Evolutionary conservation across 1,140 invertebrate species (phyloP), one percentile per base, ranked within the genome.

Genomic region (Drosophila virilis): DNA sequence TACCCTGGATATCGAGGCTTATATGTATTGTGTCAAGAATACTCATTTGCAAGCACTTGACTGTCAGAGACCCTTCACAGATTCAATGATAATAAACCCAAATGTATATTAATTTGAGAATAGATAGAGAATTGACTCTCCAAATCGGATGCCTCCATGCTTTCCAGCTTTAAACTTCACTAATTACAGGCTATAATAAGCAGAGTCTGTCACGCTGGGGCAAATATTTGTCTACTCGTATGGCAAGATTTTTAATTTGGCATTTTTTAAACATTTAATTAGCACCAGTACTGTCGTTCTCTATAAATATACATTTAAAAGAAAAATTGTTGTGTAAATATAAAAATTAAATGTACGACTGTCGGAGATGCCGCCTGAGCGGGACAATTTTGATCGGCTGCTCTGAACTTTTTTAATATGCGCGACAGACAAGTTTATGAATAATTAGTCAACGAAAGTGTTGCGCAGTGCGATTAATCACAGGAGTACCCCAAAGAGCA

Each of bases 401-500:
- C 55, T 69, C 9, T 35, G 43, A 84, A 78, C 77, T 75, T 80
- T 89, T 83, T 84, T 78, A 83, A 89, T 83, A 88, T 80, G 78
- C 67, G 65, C 61, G 52, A 67, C 70, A 69, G 70, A 78, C 73
- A 76, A 86, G 84, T 76, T 83, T 80, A 89, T 89, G 84, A 89
- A 84, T 88, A 88, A 88, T 88, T 84, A 84, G 84, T 51, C 71
- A 67, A 52, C 51, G 28, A 69, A 57, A 73, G 62, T 77, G 62
- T 74, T 60, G 57, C 45, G 45, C 13, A 60, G 50, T 46, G 64
- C 85, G 80, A 89, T 89, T 89, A 84, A 89, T 84, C 75, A 77
- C 71, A 66, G 64, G 42, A 33, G 61, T 42, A 45, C 43, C 40
- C n/a, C 15, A 46, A 58, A 55, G 45, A 54, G 48, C 38, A 69